Evolutionary conservation across 2,797 vertebrate genomes (phyloP).

Genomic region (Smutsia gigantea): DNA sequence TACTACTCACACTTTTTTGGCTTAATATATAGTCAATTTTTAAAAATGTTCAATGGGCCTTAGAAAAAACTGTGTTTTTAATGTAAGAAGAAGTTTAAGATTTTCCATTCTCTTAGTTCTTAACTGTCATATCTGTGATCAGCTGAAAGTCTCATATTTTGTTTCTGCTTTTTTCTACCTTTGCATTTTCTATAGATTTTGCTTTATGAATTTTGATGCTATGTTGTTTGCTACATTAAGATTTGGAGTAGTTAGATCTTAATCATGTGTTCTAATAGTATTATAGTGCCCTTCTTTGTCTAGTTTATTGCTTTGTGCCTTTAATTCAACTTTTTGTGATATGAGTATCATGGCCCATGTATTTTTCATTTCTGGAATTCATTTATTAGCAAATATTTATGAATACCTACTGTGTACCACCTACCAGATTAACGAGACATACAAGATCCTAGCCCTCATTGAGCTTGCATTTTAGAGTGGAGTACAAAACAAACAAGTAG

Average conservation of each 20-base stretch:
- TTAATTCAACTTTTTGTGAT: constrained; percentile 12
- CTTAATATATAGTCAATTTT: not conserved
- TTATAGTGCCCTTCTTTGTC: constrained; percentile 22
- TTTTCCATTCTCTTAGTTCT: constrained; percentile 50
- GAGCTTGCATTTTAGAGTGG: constrained; percentile 36
- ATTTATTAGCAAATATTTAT: constrained; percentile 36
- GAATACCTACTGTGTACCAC: not conserved
- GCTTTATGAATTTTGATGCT: constrained; percentile 35
- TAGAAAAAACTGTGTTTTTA: not conserved
- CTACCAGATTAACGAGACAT: not conserved
- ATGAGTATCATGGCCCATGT: not conserved
- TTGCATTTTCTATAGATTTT: constrained; percentile 47
- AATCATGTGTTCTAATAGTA: not conserved
- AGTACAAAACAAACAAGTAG: constrained; percentile 7
- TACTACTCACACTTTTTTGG: constrained; percentile 13
- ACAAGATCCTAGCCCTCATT: not conserved
- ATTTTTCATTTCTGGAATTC: not conserved
- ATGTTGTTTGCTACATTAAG: constrained; percentile 25
- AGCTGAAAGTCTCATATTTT: constrained; percentile 27
- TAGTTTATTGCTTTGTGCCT: constrained; percentile 27
- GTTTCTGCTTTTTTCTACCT: constrained; percentile 32
- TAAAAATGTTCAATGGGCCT: not conserved
- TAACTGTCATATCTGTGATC: not conserved
- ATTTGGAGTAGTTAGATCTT: not conserved
- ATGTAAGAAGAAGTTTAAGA: not conserved